These are phyloP conservation scores for Riparia riparia DNA, from an alignment of 2,113 vertebrate species.

Conservation along the genomic window DNA sequence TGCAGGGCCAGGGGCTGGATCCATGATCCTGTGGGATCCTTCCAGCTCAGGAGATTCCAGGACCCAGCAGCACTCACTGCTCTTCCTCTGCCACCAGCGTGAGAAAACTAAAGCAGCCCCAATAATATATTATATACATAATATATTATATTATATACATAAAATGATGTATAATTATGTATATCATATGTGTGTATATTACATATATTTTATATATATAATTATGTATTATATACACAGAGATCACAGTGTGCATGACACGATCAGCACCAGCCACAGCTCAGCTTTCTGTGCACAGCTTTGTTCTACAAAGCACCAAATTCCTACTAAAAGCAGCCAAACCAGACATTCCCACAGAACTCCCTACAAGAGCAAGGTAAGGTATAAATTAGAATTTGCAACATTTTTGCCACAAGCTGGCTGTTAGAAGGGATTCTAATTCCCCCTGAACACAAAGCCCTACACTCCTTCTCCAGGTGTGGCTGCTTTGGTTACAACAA, in stretches of 20 bases:
- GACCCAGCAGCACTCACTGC: neutral
- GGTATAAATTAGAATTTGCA: neutral
- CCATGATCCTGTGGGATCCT: fast-evolving
- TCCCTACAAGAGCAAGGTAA: neutral
- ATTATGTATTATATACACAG: fast-evolving
- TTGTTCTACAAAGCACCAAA: neutral
- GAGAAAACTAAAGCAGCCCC: neutral
- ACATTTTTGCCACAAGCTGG: neutral
- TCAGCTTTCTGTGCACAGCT: neutral
- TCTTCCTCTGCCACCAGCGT: neutral
- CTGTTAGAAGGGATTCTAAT: neutral
- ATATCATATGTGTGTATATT: too few species aligned
- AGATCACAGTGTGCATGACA: neutral
- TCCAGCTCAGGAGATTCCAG: neutral
- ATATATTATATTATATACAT: too few species aligned
- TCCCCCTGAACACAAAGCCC: neutral
- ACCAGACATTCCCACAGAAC: neutral
- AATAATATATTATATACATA: too few species aligned
- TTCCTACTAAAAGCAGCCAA: neutral
- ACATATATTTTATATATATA: too few species aligned
- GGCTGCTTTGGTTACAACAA: neutral
- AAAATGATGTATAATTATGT: too few species aligned
- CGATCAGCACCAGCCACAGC: neutral
- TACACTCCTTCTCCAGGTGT: neutral
- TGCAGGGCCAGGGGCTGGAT: fast-evolving